phyloP scores from a whole-genome alignment of 92 coral and sea anemone genomes.

The Scolanthus callimorphus region DNA sequence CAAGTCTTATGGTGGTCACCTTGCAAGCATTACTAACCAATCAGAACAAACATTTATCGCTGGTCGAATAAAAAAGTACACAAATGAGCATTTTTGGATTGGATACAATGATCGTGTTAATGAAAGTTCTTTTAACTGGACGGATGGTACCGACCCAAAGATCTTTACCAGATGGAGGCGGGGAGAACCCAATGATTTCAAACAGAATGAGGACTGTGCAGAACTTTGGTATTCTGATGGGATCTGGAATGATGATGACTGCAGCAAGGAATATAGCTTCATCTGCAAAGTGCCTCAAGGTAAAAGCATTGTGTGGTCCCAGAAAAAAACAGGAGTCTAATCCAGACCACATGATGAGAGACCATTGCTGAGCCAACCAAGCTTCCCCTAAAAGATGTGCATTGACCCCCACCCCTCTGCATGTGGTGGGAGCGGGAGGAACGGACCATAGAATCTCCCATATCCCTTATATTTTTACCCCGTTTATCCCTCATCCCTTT shows the following conservation, averaged over 20 bases:
- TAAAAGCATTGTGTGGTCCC: no score
- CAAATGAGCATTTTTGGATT: slow-evolving; percentile 72
- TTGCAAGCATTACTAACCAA: slow-evolving; percentile 55
- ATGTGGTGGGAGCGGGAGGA: no score
- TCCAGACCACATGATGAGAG: no score
- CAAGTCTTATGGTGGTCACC: slow-evolving; percentile 73
- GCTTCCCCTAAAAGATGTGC: no score
- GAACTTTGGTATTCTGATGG: slow-evolving; percentile 34
- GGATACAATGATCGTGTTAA: slow-evolving; percentile 78
- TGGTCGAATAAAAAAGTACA: slow-evolving; percentile 18
- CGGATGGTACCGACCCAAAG: slow-evolving; percentile 61
- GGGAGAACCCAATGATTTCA: slow-evolving; percentile 81
- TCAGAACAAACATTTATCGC: slow-evolving; percentile 65
- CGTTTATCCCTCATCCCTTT: no score
- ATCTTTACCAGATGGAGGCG: slow-evolving; percentile 58
- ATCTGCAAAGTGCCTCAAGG: no score
- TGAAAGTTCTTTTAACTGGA: slow-evolving; percentile 78
- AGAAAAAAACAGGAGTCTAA: no score
- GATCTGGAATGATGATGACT: slow-evolving; percentile 77
- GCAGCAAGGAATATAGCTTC: slow-evolving; percentile 60
- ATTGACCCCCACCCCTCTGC: no score
- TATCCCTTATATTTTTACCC: no score
- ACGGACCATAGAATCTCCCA: no score
- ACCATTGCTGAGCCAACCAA: no score
- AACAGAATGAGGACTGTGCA: slow-evolving; percentile 66